Conservation (phyloP, 2,113 vertebrate species). For the Morone chrysops region DNA sequence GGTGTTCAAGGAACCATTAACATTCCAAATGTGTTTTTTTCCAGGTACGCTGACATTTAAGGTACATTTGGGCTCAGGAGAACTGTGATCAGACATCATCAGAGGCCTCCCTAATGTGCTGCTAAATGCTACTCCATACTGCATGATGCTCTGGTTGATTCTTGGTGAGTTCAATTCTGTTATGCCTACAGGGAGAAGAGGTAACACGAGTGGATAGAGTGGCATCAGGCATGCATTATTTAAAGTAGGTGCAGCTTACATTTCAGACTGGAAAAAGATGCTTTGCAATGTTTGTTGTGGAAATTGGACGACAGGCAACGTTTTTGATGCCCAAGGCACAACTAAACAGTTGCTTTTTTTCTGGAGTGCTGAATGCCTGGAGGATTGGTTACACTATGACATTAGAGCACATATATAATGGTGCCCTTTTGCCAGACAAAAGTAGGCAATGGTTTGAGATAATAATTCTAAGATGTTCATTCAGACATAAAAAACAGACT, state of each 20-base stretch:
- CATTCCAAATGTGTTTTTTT: slow-evolving; percentile 16
- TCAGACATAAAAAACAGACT: not conserved
- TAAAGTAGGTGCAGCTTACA: slow-evolving; percentile 30
- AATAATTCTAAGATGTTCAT: not conserved
- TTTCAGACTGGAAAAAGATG: slow-evolving; percentile 18
- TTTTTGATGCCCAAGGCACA: not conserved
- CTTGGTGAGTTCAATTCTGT: slow-evolving; percentile 25
- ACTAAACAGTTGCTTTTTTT: not conserved
- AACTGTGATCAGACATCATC: slow-evolving; percentile 28
- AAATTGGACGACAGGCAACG: not conserved
- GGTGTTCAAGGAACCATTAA: slow-evolving; percentile 19
- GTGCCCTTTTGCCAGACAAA: not conserved
- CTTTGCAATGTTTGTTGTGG: slow-evolving; percentile 24
- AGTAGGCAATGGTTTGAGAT: not conserved
- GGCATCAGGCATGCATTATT: slow-evolving; percentile 59
- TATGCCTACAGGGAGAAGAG: slow-evolving; percentile 28
- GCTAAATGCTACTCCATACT: slow-evolving; percentile 68
- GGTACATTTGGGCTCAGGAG: slow-evolving; percentile 22
- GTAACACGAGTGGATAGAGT: slow-evolving; percentile 22
- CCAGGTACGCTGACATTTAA: slow-evolving; percentile 48
- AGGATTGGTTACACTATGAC: not conserved
- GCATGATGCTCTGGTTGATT: slow-evolving; percentile 1
- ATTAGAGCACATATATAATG: not conserved
- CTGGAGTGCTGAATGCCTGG: not conserved
- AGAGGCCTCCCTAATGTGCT: slow-evolving; percentile 28